phyloP scores from a whole-genome alignment of 1,140 invertebrate genomes.

The Hestina assimilis region DNA sequence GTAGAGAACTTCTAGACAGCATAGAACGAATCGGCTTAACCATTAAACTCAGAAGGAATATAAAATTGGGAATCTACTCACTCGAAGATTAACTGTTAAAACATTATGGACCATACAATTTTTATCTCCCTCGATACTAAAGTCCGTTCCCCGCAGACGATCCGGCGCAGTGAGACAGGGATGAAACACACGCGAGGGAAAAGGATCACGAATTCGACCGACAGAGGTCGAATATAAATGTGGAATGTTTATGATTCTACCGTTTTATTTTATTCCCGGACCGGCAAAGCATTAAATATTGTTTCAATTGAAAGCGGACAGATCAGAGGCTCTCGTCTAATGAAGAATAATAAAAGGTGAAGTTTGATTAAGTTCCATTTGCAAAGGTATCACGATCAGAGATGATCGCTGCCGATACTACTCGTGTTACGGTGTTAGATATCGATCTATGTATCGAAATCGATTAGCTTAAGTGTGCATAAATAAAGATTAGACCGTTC shows the following conservation, averaged over 20 bases:
- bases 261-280: constrained; percentile 73
- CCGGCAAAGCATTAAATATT: constrained; percentile 72
- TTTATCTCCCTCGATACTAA: constrained; percentile 68
- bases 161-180: constrained; percentile 55
- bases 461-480: constrained; percentile 28
- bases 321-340: constrained; percentile 62
- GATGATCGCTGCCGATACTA: constrained; percentile 42
- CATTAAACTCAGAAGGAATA: constrained; percentile 63
- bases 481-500: constrained; percentile 28
- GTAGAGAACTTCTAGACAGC: constrained; percentile 3
- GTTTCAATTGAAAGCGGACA: constrained; percentile 75
- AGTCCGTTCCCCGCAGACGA: constrained; percentile 59
- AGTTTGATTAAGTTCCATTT: constrained; percentile 58
- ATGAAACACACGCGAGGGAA: constrained; percentile 35
- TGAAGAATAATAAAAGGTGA: constrained; percentile 59
- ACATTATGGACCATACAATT: constrained; percentile 73
- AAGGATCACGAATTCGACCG: constrained; percentile 48
- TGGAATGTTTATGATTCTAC: constrained; percentile 78
- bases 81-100: constrained; percentile 70
- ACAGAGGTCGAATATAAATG: constrained; percentile 75
- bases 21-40: constrained; percentile 70
- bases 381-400: constrained; percentile 38
- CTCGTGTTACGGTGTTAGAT: constrained; percentile 56
- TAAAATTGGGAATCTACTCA: constrained; percentile 67
- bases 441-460: constrained; percentile 32